Evolutionary conservation across 2,113 vertebrate genomes (phyloP).

Genomic region (Microcebus ravelobensis): DNA sequence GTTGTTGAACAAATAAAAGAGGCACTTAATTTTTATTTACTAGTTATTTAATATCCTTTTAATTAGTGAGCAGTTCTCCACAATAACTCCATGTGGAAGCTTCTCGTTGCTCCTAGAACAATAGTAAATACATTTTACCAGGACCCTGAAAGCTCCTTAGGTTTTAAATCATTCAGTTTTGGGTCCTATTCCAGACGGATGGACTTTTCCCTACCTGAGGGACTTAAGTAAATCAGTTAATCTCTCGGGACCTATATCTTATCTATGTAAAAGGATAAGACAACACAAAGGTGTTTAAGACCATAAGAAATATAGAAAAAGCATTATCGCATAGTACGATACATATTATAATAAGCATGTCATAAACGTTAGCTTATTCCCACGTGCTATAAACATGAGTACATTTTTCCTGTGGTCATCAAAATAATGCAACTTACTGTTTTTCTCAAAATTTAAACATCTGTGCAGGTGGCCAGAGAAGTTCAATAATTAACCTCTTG

Average conservation of each 20-base stretch:
- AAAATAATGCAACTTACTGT: constrained; percentile 34
- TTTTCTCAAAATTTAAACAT: constrained; percentile 25
- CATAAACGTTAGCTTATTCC: not conserved
- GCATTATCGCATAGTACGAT: not conserved
- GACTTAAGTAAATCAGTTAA: constrained; percentile 20
- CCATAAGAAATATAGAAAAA: not conserved
- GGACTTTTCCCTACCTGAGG: not conserved
- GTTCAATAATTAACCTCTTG: constrained; percentile 25
- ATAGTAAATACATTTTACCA: constrained; percentile 24
- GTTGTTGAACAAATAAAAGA: constrained; percentile 18
- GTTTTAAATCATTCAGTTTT: constrained; percentile 19
- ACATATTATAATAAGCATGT: not conserved
- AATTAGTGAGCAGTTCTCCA: constrained; percentile 19
- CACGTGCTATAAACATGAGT: not conserved
- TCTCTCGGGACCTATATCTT: not conserved
- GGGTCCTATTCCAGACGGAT: not conserved
- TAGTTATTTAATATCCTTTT: constrained; percentile 37
- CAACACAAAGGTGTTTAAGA: not conserved
- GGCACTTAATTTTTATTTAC: constrained; percentile 28
- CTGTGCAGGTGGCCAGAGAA: constrained; percentile 34
- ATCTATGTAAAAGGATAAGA: not conserved
- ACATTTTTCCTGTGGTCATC: not conserved
- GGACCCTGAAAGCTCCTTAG: not conserved
- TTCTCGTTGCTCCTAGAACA: not conserved
- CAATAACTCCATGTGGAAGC: not conserved